Conservation (phyloP, 2,888 invertebrate genomes). For the Amorpha juglandis region DNA sequence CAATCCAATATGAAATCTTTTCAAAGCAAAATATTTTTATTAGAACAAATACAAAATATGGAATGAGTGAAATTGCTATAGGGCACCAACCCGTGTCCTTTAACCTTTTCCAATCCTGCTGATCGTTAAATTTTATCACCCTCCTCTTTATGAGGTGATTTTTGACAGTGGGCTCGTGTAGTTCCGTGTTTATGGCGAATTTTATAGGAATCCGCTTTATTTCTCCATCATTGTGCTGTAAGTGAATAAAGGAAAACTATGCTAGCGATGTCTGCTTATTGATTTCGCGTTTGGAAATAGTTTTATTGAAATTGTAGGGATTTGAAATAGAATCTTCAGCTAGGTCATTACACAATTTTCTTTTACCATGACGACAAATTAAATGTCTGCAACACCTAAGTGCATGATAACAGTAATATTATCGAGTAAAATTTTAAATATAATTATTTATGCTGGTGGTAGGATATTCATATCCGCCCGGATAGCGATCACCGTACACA, state of each 20-base stretch:
- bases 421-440: no score
- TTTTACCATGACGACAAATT: no score
- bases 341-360: no score
- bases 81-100: slow-evolving; percentile 28
- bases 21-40: background rate
- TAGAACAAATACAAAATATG: slow-evolving; percentile 11
- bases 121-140: slow-evolving; percentile 41
- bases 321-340: background rate
- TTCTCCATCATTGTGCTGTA: slow-evolving; percentile 19
- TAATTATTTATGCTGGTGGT: no score
- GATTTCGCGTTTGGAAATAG: background rate
- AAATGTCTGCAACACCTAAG: no score
- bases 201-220: slow-evolving; percentile 17
- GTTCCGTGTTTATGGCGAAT: slow-evolving; percentile 6
- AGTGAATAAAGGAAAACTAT: background rate
- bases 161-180: slow-evolving; percentile 34
- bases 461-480: no score
- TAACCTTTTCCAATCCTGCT: slow-evolving; percentile 32
- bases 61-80: slow-evolving; percentile 8
- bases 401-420: no score
- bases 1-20: no score
- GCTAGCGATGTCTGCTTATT: background rate
- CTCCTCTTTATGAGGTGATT: slow-evolving; percentile 42
- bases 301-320: background rate
- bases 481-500: no score